Evolutionary conservation across 2,888 invertebrate species (phyloP).

Genomic region (Liopterus haemorrhoidalis): DNA sequence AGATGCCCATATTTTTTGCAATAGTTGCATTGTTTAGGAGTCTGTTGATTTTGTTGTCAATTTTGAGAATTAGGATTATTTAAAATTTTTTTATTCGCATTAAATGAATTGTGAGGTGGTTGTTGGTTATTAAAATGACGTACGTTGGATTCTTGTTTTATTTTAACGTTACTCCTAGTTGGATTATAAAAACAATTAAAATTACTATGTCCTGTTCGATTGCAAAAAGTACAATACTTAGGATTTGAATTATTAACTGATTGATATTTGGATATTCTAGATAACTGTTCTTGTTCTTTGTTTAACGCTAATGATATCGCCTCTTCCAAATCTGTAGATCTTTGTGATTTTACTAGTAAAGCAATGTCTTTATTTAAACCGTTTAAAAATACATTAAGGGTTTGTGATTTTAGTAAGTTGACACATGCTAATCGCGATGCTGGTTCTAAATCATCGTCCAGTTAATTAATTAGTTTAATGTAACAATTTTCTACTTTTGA

Average conservation of each 20-base stretch:
- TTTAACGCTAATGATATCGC: conserved; percentile 34
- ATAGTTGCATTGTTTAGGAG: conserved; percentile 22
- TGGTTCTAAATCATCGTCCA: conserved; percentile 24
- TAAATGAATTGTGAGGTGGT: too few species aligned
- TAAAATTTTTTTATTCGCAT: too few species aligned
- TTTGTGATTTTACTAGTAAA: conserved; percentile 36
- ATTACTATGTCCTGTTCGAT: too few species aligned
- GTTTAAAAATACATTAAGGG: conserved; percentile 35
- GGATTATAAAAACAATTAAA: too few species aligned
- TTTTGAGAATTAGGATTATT: too few species aligned
- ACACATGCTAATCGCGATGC: conserved; percentile 28
- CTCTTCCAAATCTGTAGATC: conserved; percentile 32
- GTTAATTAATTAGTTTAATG: conserved; percentile 33
- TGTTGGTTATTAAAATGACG: too few species aligned
- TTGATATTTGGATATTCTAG: conserved; percentile 4
- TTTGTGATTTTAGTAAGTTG: conserved; percentile 34
- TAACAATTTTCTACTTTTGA: conserved; percentile 34
- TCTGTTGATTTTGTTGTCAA: conserved; percentile 4
- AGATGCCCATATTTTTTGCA: conserved; percentile 26
- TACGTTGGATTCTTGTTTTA: too few species aligned
- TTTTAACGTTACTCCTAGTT: too few species aligned
- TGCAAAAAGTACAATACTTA: too few species aligned
- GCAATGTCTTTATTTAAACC: conserved; percentile 34
- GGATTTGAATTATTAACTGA: too few species aligned
- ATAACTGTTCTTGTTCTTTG: conserved; percentile 34